Evolutionary conservation across 1,140 invertebrate species (phyloP), one percentile per base, ranked within the genome.

Genomic region (Plectrocnemia conspersa): DNA sequence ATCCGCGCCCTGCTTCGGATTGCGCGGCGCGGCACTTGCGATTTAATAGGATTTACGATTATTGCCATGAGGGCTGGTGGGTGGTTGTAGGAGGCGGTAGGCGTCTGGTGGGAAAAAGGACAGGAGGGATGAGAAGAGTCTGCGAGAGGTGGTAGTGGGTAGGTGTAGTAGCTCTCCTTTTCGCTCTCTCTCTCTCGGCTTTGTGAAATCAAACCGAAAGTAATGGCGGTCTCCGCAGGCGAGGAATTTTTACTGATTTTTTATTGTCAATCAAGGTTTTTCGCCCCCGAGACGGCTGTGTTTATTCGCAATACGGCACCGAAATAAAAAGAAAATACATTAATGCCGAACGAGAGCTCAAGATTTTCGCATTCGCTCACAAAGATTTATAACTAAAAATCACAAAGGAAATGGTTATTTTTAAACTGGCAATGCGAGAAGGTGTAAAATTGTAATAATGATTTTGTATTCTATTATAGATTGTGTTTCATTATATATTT

Each of bases 1-100:
- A 60, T 60, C 58, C 58, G 58, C 58, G 49, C 54, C 53, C 32
- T 18, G 46, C 25, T 47, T 23, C 54, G 50, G 59, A 56, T 57
- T 56, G 54, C 42, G 55, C 47, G 38, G 38, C 27, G 70, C 71
- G 66, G 69, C 64, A 68, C 66, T 52, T 47, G 49, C 52, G 64
- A 67, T 66, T 61, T 59, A 60, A 70, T 73, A 73, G 35, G 56
- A 62, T 62, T 62, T 62, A 62, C 56, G 52, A 49, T 62, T 59
- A 58, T 62, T 58, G 42, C 59, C 49, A 44, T 33, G 47, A 42
- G 10, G 33, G 54, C 1, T 18, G 27, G 40, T 11, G 46, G 13
- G 33, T 44, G 29, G 40, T 27, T 23, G 10, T 23, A 23, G 22
- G 35, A 27, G 35, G 44, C 11, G 45, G 53, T 23, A 21, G 24